Conservation (phyloP, 2,888 invertebrate species). For the Entomobrya multifasciata region DNA sequence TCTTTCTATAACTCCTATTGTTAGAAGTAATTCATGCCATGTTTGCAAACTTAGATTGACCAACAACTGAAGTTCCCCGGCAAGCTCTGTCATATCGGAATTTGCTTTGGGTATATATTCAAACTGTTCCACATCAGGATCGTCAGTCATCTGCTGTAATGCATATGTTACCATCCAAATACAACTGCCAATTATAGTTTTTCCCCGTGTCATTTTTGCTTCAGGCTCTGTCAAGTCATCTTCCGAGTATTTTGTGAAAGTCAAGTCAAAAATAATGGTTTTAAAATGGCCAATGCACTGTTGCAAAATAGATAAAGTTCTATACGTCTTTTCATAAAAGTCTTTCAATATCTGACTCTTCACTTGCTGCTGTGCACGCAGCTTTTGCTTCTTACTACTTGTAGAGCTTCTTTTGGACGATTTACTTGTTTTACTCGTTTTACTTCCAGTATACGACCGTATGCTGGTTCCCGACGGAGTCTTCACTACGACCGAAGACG, state of each 20-base stretch:
- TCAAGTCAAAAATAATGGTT: slow-evolving; percentile 41
- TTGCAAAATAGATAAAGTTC: slow-evolving; percentile 1
- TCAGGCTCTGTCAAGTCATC: slow-evolving; percentile 49
- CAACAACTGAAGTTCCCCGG: slow-evolving; percentile 17
- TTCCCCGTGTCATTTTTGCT: slow-evolving; percentile 20
- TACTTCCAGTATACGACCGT: not conserved
- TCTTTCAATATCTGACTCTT: slow-evolving; percentile 32
- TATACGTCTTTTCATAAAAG: slow-evolving; percentile 37
- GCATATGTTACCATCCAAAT: slow-evolving; percentile 57
- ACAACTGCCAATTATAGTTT: slow-evolving; percentile 61
- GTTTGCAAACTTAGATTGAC: slow-evolving; percentile 10
- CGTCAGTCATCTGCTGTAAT: slow-evolving; percentile 51
- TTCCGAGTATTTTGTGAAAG: slow-evolving; percentile 51
- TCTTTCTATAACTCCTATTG: slow-evolving; percentile 8
- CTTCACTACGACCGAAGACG: not conserved
- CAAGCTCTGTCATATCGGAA: slow-evolving; percentile 10
- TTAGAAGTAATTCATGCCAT: slow-evolving; percentile 36
- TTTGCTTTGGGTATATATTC: slow-evolving; percentile 24
- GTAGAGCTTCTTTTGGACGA: not conserved
- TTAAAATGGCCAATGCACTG: slow-evolving; percentile 26
- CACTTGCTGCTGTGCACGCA: not conserved
- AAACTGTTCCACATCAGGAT: slow-evolving; percentile 32
- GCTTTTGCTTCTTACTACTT: not conserved
- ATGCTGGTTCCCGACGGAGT: not conserved
- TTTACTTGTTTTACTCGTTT: no score